Evolutionary conservation across 2,113 vertebrate genomes (phyloP), one percentile per base, ranked within the genome.

Genomic region (Zonotrichia leucophrys): DNA sequence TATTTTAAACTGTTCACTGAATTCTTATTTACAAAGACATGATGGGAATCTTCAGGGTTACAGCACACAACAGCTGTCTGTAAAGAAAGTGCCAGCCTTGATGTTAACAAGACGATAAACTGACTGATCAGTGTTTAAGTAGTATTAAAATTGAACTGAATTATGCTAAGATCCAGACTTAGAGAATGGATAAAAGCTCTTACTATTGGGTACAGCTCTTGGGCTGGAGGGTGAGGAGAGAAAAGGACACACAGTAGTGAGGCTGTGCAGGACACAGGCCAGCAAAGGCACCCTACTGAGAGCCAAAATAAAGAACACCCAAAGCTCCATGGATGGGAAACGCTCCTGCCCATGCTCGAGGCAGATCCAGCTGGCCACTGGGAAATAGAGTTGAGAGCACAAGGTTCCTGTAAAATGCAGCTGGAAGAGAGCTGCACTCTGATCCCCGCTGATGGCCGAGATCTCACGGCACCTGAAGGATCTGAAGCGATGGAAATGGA

Each of bases 11-110:
- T 63, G 59, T 42, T 89, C 35, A 5, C 15, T 60, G 50, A 85
- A 74, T 73, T 95, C 28, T 85, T 87, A 72, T 86, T 94, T 92
- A 89, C 83, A 70, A 75, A 78, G 59, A 83, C 55, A 86, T 7
- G 58, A 64, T 22, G 63, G 70, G 42, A 50, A 87, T 67, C 82
- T 79, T 87, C 74, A 92, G 89, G 92, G 96, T 87, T 95, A 90
- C 55, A 91, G 31, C 64, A 84, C 49, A 39, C 62, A 91, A 60
- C 70, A 90, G 89, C 72, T 92, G 82, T 30, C 62, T 72, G 76
- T 73, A 42, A 35, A 76, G 46, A 46, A 94, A 91, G 50, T 69
- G 75, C 79, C 84, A 94, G 60, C 75, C 53, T 60, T 85, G 47
- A 87, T 8, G 12, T 63, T 79, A 92, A 87, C 62, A 74, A 68